phyloP scores from a whole-genome alignment of 2,797 vertebrate species.

The Xiphorhynchus erythropygius region DNA sequence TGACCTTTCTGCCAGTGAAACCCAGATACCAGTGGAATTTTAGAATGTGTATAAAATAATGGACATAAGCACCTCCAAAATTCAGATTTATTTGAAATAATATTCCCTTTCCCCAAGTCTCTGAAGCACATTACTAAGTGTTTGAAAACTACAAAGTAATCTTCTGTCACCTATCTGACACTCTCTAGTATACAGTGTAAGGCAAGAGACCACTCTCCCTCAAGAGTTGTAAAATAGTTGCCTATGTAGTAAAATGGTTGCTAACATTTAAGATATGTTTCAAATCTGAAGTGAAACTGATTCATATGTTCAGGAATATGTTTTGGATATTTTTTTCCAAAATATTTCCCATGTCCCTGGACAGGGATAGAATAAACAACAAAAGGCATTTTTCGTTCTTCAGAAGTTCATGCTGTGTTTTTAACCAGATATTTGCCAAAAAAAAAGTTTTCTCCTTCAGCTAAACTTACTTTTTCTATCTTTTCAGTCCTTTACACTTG shows the following conservation, averaged over 20 bases:
- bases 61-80: background rate
- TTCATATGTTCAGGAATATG: background rate
- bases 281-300: background rate
- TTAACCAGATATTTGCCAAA: background rate
- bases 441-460: background rate
- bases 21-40: background rate
- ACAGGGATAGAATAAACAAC: background rate
- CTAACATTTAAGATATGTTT: background rate
- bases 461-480: background rate
- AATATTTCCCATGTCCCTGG: background rate
- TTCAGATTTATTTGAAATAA: background rate
- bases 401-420: background rate
- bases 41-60: background rate
- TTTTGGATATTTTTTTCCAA: background rate
- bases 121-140: background rate
- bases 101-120: background rate
- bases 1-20: background rate
- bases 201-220: background rate
- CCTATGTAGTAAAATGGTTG: background rate
- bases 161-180: background rate
- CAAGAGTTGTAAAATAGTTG: background rate
- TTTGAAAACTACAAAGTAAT: background rate
- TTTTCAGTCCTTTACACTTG: background rate
- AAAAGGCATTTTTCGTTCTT: background rate
- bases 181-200: background rate